Evolutionary conservation across 2,888 invertebrate genomes (phyloP).

Genomic region (Chaitophorus viminalis): DNA sequence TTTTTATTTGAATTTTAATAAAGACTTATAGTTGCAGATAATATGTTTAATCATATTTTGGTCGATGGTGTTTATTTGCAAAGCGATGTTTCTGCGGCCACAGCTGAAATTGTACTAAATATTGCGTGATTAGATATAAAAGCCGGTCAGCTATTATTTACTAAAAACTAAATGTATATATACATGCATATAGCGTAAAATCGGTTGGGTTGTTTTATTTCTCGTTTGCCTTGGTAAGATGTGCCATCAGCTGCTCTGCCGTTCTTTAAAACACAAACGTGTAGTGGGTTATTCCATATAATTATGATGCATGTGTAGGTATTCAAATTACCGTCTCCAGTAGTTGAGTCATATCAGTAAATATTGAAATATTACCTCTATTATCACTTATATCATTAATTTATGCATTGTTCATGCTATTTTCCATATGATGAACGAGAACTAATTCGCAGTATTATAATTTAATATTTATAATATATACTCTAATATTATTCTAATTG

Average conservation of each 20-base stretch:
- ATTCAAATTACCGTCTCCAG: background rate
- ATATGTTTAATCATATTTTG: background rate
- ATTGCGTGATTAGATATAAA: constrained; percentile 36
- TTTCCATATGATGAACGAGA: too few relatives aligned
- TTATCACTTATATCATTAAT: too few relatives aligned
- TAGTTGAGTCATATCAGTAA: background rate
- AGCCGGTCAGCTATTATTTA: constrained; percentile 14
- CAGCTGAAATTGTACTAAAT: constrained; percentile 18
- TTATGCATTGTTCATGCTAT: too few relatives aligned
- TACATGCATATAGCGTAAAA: background rate
- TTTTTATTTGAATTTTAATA: constrained; percentile 17
- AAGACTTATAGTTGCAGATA: background rate
- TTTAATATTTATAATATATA: too few relatives aligned
- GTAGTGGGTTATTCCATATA: background rate
- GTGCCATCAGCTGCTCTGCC: constrained; percentile 20
- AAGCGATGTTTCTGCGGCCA: background rate
- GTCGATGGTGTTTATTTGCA: background rate
- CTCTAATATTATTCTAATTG: too few relatives aligned
- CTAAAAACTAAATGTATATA: background rate
- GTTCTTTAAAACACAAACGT: background rate
- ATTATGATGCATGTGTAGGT: background rate
- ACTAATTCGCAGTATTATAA: too few relatives aligned
- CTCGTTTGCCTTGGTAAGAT: constrained; percentile 45
- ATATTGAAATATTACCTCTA: too few relatives aligned
- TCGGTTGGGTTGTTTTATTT: constrained; percentile 16